Base-by-base conservation (phyloP, 2,113 vertebrate genomes). In the Elachura formosa region DNA sequence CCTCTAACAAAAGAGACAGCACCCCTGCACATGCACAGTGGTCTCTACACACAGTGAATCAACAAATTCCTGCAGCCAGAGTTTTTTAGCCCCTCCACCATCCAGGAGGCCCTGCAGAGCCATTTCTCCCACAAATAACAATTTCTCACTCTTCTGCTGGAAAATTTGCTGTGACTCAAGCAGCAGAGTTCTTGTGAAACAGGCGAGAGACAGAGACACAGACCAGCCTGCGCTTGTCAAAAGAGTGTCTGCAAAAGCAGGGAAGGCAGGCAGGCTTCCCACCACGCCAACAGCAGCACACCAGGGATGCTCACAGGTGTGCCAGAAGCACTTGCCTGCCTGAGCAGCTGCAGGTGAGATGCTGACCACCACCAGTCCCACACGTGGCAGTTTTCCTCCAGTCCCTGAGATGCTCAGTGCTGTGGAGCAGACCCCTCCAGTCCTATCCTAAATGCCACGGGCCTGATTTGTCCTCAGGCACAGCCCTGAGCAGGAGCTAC, bases 91-190 rank as follows among this genome's bases (percentile, higher is more conserved):
- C 38, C 43, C 46, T 71, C n/a, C 14, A 19, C 4, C 14, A 63
- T n/a, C 10, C 12, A 40, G 5, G 40, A 77, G 84, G 41, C 18
- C 26, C 51, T 74, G 59, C 33, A 75, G 64, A 7, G 34, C 24
- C 28, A 41, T 34, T 84, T 46, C 66, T 68, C 49, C 21, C 49
- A 66, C 25, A 56, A 41, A 40, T 34, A 68, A 52, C 26, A 64
- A 29, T 54, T 83, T 36, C 38, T 68, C 21, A 14, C 38, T 86
- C 21, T 34, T n/a, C 43, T 0, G 0, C 56, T 49, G 4, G 1
- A 73, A 80, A 72, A 64, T 24, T 55, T 5, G 3, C 59, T 62
- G 69, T n/a, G 24, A 91, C 41, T 63, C 24, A 31, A 63, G 51
- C 2, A 55, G 29, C 26, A 78, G 34, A 79, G n/a, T 13, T 76